phyloP scores from a whole-genome alignment of 2,888 invertebrate species.

The Scaptodrosophila latifasciaeformis region DNA sequence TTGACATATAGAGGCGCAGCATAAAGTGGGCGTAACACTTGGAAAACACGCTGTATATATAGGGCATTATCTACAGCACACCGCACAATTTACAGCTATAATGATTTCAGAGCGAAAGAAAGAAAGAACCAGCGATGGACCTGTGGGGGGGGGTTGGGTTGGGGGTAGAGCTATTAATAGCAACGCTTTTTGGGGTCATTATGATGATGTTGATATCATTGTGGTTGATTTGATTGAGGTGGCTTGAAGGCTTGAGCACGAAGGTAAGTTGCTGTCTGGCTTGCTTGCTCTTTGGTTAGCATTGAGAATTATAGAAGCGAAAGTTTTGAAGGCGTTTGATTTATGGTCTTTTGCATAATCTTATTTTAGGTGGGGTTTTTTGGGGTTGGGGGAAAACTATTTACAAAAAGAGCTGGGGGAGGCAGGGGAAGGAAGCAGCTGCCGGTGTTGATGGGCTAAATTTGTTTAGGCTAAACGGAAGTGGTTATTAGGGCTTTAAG shows the following conservation, averaged over 20 bases:
- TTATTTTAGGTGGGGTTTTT: not conserved
- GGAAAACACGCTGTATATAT: too few species aligned
- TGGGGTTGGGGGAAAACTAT: too few species aligned
- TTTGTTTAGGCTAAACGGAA: too few species aligned
- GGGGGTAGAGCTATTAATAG: constrained; percentile 55
- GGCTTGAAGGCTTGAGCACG: constrained; percentile 13
- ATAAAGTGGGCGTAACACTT: not conserved
- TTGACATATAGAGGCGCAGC: too few species aligned
- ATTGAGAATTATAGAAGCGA: not conserved
- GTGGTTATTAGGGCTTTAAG: too few species aligned
- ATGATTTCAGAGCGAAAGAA: too few species aligned
- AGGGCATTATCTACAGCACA: constrained; percentile 7
- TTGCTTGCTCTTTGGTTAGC: constrained; percentile 4
- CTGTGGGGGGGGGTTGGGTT: too few species aligned
- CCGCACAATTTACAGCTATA: constrained; percentile 53
- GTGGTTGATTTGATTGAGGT: constrained; percentile 40
- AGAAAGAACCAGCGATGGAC: too few species aligned
- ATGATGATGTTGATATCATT: constrained; percentile 34
- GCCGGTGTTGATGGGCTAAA: too few species aligned
- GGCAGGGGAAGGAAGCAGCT: too few species aligned
- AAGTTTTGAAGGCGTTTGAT: not conserved
- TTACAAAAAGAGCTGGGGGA: too few species aligned
- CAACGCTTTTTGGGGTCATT: constrained; percentile 56
- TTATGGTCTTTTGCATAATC: not conserved
- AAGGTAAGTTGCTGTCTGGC: constrained; percentile 16